Base-by-base conservation (phyloP, 2,113 vertebrate genomes). In the Argyrosomus japonicus region DNA sequence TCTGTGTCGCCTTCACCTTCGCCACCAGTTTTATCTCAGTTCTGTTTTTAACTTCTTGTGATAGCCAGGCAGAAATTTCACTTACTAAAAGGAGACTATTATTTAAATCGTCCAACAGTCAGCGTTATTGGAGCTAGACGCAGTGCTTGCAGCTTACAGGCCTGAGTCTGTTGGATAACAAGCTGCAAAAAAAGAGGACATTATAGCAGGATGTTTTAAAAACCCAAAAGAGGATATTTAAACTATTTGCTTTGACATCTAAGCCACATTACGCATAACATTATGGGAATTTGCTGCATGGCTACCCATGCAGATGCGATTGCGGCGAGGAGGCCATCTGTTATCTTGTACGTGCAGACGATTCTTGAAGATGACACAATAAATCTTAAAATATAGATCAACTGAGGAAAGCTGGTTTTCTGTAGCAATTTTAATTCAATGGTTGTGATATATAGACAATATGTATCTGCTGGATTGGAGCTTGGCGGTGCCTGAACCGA, bases 231-330 rank as follows among this genome's bases (percentile, higher is more conserved):
- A 81, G 4, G 45, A 75, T 80, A 79, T 79, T 63, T 73, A 9
- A 2, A 36, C 27, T 25, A 60, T 68, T 60, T 68, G n/a, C 11
- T 12, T 0, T 68, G 23, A 79, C 11, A 25, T 71, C 2, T 17
- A 57, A 77, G 36, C 71, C 68, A 62, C 74, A 75, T 68, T 60
- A 51, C 15, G 48, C 19, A 53, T 60, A 63, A 75, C 29, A 73
- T 11, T 23, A 3, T 5, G 8, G 29, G 58, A 75, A 61, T 58
- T 68, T 78, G 3, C 47, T 32, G 68, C 88, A 79, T 90, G 88
- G 23, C 71, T 87, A 83, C 77, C 36, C 88, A 90, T 87, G 90
- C 91, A 78, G 61, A n/a, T 18, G 15, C 40, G n/a, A 2, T 36
- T 79, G 80, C 2, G 51, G 69, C 72, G 45, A 77, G 1, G 40